These are phyloP conservation scores for Apteryx mantelli DNA, from an alignment of 2,113 vertebrate genomes.

Conservation along the genomic window DNA sequence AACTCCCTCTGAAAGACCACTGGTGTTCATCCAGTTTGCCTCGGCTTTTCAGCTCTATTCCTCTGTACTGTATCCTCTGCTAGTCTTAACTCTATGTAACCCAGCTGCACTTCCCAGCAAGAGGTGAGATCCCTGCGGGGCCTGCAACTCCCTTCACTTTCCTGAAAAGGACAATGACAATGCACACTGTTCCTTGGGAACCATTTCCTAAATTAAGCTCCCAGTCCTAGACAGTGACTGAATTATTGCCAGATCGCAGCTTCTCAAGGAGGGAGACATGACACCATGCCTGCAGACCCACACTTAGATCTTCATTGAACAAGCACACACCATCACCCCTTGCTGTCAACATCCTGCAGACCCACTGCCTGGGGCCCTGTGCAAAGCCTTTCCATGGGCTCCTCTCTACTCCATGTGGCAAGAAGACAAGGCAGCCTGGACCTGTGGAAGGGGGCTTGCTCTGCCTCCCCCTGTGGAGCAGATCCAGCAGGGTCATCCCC, in stretches of 20 bases:
- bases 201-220: not conserved
- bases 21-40: accelerated
- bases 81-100: accelerated
- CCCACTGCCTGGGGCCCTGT: not conserved
- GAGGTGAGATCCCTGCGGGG: not conserved
- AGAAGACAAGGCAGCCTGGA: not conserved
- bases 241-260: not conserved
- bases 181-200: accelerated
- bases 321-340: not conserved
- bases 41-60: not conserved
- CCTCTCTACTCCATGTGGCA: not conserved
- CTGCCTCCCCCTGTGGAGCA: not conserved
- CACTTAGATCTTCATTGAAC: not conserved
- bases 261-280: not conserved
- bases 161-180: accelerated
- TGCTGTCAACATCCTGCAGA: not conserved
- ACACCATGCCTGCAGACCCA: not conserved
- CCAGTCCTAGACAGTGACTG: not conserved
- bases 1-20: not conserved
- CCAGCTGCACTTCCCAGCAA: not conserved
- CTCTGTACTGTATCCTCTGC: not conserved
- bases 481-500: not conserved
- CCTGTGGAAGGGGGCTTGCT: not conserved
- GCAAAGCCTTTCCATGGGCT: not conserved
- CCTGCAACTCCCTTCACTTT: not conserved